These are phyloP conservation scores for Piscicola geometra DNA, from an alignment of 2,888 invertebrate genomes.

Conservation along the genomic window DNA sequence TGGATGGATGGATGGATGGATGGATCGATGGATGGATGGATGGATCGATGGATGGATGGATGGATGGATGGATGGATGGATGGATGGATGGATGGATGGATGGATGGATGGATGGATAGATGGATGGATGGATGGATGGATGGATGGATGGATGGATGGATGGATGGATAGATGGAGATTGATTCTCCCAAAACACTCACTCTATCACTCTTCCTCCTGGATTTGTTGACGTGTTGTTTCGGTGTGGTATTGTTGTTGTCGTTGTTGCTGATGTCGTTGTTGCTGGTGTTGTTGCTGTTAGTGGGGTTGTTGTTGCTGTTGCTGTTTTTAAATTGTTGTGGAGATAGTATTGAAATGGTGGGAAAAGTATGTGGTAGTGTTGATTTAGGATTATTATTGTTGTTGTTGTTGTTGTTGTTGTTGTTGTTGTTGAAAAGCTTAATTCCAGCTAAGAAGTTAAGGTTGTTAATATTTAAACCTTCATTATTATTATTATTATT, in stretches of 20 bases:
- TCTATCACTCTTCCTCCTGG: constrained; percentile 44
- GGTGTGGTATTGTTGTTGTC: constrained; percentile 1
- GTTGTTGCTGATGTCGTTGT: not conserved
- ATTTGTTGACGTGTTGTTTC: constrained; percentile 40
- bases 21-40: not conserved
- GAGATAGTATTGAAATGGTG: not conserved
- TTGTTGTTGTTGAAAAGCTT: not conserved
- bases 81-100: not conserved
- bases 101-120: not conserved
- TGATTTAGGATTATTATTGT: not conserved
- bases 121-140: not conserved
- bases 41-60: not conserved
- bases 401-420: too few relatives aligned
- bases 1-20: not conserved
- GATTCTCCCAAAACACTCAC: constrained; percentile 31
- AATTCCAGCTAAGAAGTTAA: not conserved
- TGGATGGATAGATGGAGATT: not conserved
- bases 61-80: not conserved
- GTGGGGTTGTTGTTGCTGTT: not conserved
- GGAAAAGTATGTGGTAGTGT: constrained; percentile 13
- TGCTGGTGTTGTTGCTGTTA: not conserved
- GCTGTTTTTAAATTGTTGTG: not conserved
- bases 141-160: not conserved
- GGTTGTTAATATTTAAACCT: not conserved
- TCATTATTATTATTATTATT: too few relatives aligned